A percentile compares a stretch with the other conserved stretches of the same genome.
Evolutionary conservation across 2,797 vertebrate genomes (phyloP).

Genomic region (Darevskia mixta): DNA sequence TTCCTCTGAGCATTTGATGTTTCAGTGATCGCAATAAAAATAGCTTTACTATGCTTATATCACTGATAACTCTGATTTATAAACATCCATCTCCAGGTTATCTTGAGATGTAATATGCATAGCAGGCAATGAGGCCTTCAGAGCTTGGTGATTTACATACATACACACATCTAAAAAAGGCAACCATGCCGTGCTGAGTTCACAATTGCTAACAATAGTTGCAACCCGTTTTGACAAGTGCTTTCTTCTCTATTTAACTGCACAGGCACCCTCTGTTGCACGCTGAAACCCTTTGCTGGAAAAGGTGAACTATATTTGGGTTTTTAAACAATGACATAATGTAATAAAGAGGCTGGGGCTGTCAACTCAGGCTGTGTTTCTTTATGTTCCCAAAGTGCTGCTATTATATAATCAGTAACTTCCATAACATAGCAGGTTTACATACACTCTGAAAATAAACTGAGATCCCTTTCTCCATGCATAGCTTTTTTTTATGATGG

Average conservation of each 20-base stretch:
- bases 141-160: neutral
- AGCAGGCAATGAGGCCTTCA: neutral
- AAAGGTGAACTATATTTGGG: slow-evolving; percentile 11
- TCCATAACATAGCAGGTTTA: neutral
- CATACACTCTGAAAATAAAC: neutral
- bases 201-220: slow-evolving; percentile 11
- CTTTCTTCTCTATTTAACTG: slow-evolving; percentile 28
- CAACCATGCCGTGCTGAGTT: neutral
- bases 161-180: neutral
- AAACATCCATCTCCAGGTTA: neutral
- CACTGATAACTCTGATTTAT: slow-evolving; percentile 8
- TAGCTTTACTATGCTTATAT: slow-evolving; percentile 25
- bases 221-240: slow-evolving; percentile 24
- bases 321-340: neutral
- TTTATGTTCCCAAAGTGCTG: slow-evolving; percentile 14
- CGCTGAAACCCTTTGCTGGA: neutral
- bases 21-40: slow-evolving; percentile 22
- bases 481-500: neutral
- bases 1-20: slow-evolving; percentile 32
- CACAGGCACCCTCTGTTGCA: neutral
- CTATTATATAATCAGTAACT: slow-evolving; percentile 22
- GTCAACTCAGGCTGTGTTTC: neutral
- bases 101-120: slow-evolving; percentile 23
- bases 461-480: neutral
- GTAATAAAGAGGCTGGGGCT: slow-evolving; percentile 13